Evolutionary conservation across 2,113 vertebrate genomes (phyloP).

Genomic region (Carollia perspicillata): DNA sequence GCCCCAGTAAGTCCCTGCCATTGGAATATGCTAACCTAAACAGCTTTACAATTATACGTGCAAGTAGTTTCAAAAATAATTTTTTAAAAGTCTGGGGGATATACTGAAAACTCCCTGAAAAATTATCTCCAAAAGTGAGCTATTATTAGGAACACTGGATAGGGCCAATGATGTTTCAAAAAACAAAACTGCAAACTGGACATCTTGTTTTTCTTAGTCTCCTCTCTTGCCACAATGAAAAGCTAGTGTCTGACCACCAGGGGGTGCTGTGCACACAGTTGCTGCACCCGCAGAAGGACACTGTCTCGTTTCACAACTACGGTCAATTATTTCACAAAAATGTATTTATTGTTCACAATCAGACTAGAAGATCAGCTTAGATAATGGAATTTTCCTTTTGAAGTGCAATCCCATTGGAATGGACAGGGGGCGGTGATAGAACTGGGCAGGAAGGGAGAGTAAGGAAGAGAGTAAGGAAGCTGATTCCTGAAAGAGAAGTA

Average conservation of each 20-base stretch:
- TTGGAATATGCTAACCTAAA: neutral
- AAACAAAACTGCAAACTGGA: neutral
- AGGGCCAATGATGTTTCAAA: neutral
- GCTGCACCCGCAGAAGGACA: neutral
- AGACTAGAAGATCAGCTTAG: neutral
- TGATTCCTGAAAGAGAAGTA: neutral
- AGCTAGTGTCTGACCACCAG: slow-evolving; percentile 26
- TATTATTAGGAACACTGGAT: neutral
- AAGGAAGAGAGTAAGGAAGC: neutral
- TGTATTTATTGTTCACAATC: neutral
- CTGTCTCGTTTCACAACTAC: neutral
- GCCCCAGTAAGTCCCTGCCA: neutral
- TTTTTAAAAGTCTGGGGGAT: neutral
- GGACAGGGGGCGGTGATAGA: neutral
- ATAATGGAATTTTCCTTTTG: neutral
- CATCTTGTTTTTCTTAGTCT: neutral
- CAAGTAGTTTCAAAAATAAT: neutral
- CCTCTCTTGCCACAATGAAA: neutral
- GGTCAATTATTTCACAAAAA: neutral
- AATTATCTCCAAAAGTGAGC: neutral
- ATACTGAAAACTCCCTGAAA: neutral
- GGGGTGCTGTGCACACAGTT: neutral
- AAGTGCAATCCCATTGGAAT: neutral
- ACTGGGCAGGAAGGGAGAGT: neutral
- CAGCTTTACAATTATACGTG: neutral